Evolutionary conservation across 2,113 vertebrate species (phyloP).

Genomic region (Zosterops lateralis): DNA sequence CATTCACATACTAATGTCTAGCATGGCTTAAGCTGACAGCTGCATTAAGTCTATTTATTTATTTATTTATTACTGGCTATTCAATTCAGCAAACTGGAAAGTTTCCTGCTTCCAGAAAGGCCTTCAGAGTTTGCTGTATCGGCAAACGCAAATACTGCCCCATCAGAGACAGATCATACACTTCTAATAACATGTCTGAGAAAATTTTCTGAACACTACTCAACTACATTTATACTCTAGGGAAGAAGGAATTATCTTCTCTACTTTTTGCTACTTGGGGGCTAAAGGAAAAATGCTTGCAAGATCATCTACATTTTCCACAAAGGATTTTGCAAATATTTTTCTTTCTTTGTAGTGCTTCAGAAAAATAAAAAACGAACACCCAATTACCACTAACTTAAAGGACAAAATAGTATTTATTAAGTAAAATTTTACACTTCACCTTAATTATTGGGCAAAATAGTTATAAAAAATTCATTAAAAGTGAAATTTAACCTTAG

Average conservation of each 20-base stretch:
- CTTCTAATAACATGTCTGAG: neutral
- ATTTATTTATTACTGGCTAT: neutral
- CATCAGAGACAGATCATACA: neutral
- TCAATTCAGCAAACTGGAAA: neutral
- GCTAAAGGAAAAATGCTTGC: neutral
- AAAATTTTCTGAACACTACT: neutral
- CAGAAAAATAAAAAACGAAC: neutral
- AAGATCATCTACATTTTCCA: neutral
- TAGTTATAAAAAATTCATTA: neutral
- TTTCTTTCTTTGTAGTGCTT: neutral
- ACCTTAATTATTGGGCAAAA: neutral
- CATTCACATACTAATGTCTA: neutral
- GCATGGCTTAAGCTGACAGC: neutral
- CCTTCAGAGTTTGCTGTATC: neutral
- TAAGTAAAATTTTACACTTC: slow-evolving; percentile 25
- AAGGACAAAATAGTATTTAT: slow-evolving; percentile 4
- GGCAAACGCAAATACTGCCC: neutral
- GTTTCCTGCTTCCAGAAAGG: neutral
- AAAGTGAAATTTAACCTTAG: neutral
- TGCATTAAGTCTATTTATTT: neutral
- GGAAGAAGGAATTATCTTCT: neutral
- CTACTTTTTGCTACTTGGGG: neutral
- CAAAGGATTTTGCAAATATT: neutral
- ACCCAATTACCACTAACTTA: slow-evolving; percentile 7
- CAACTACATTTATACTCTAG: neutral